Evolutionary conservation across 2,113 vertebrate genomes (phyloP), one percentile per base, ranked within the genome.

Genomic region (Jacana jacana): DNA sequence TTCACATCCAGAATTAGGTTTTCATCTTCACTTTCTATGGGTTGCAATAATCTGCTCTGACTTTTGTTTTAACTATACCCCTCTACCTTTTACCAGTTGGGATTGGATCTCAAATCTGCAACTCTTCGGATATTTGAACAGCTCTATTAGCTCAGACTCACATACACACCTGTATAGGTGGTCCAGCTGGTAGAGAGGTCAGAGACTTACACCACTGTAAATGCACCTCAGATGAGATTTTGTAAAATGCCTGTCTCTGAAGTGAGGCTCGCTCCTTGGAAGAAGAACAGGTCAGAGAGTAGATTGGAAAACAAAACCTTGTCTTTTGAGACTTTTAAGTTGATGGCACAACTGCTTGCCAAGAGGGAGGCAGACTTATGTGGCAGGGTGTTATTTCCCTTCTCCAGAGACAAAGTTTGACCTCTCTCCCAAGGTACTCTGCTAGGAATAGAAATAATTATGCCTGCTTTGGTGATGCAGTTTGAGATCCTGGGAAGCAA

Each of bases 81-180:
- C 1, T 2, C 3, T 22, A 4, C 16, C 12, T 61, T 80, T 63
- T 61, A 17, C 13, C 40, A 39, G 9, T 33, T 71, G 28, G 14
- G 17, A 30, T 14, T 55, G 30, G 35, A 72, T 61, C 8, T 48
- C 2, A 0, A 17, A 64, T 18, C 30, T 17, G 33, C 17, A 75
- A 33, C 42, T 25, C 46, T 64, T 33, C 11, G 48, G 64, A 39
- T 7, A 24, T 7, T 42, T 25, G 27, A 69, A 57, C 6, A 57
- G 8, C 12, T 82, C 35, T 6, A 4, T n/a, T 42, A 42, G 4
- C 39, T 82, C 17, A 46, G 16, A 39, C 4, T 19, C n/a, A 13
- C 0, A 0, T 2, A 33, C 5, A 7, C 13, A 15, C 7, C 80
- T 64, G 7, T 27, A 8, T 42, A 54, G 4, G 12, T 4, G 17